Evolutionary conservation across 2,888 invertebrate genomes (phyloP).

Genomic region (Busseola fusca): DNA sequence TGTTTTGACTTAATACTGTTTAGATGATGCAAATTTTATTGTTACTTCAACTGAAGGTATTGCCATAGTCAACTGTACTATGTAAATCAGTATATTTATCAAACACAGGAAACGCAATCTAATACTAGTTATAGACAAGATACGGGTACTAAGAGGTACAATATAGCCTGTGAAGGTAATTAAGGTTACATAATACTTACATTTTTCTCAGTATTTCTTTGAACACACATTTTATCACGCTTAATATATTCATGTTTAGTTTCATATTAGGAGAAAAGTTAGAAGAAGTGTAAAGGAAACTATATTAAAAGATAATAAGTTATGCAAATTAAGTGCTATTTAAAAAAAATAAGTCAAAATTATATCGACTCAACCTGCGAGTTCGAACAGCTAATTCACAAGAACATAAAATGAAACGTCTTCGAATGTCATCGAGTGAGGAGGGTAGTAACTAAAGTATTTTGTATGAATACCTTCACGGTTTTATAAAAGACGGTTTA

Average conservation of each 20-base stretch:
- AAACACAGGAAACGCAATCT: neutral
- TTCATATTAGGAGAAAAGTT: constrained; percentile 7
- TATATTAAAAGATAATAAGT: constrained; percentile 6
- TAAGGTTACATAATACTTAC: constrained; percentile 67
- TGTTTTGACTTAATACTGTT: neutral
- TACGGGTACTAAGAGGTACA: neutral
- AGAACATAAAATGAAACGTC: neutral
- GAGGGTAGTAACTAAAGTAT: constrained; percentile 13
- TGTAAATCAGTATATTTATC: neutral
- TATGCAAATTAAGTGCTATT: constrained; percentile 21
- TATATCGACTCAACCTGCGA: constrained; percentile 6
- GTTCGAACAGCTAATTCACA: constrained; percentile 8
- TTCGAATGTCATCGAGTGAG: neutral
- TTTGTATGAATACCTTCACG: constrained; percentile 5
- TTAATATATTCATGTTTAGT: constrained; percentile 37
- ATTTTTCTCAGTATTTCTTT: constrained; percentile 74
- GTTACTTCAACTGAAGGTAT: neutral
- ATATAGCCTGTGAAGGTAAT: neutral
- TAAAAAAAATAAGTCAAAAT: constrained; percentile 11
- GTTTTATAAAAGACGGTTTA: neutral
- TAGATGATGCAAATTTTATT: neutral
- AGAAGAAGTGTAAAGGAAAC: constrained; percentile 37
- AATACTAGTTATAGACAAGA: neutral
- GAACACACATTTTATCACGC: constrained; percentile 69
- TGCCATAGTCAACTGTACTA: neutral